Base-by-base conservation (phyloP, 2,113 vertebrate species). In the Chaenocephalus aceratus region DNA sequence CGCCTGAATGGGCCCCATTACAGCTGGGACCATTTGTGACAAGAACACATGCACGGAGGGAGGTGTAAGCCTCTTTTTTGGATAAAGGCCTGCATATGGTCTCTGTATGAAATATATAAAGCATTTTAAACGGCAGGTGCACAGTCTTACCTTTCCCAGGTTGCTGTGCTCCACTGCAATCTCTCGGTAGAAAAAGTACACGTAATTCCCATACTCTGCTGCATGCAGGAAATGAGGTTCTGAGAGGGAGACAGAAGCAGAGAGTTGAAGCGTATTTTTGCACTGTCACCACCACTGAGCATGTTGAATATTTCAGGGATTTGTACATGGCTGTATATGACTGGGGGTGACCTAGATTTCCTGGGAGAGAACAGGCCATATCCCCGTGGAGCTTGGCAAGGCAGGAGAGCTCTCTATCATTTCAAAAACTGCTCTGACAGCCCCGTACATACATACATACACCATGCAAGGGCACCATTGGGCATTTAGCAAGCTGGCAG, bases 171-270 rank as follows among this genome's bases (percentile, higher is more conserved):
- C 98, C 18, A 97, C 97, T 5, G 98, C 98, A 63, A 99, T 99
- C 94, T 99, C 98, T 90, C 97, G 95, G 90, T 98, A 99, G 96
- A 99, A 99, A 93, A 99, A 99, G 94, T 99, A 99, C 75, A 99
- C 97, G 9, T 97, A 99, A 93, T 96, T 98, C 90, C 97, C 98
- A 0, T 99, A 99, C 89, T 99, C 97, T 67, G 97, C 97, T 77
- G 98, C 98, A 7, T 99, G 97, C 86, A 99, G 96, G 92, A 99
- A 99, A 90, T 99, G 97, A 53, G 98, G 98, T 83, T 99, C 98
- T 99, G 96, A 71, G 95, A 95, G 63, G 86, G 80, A 93, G 81
- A 89, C 62, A 78, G 79, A 82, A 71, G 75, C 72, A 84, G 62
- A 86, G 83, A 84, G 87, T 72, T 90, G 76, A 93, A 92, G 85